Percentiles rank a stretch among this genome's conserved stretches.
These are phyloP conservation scores for Enhydra lutris DNA, from an alignment of 2,113 vertebrate species.

Conservation along the genomic window DNA sequence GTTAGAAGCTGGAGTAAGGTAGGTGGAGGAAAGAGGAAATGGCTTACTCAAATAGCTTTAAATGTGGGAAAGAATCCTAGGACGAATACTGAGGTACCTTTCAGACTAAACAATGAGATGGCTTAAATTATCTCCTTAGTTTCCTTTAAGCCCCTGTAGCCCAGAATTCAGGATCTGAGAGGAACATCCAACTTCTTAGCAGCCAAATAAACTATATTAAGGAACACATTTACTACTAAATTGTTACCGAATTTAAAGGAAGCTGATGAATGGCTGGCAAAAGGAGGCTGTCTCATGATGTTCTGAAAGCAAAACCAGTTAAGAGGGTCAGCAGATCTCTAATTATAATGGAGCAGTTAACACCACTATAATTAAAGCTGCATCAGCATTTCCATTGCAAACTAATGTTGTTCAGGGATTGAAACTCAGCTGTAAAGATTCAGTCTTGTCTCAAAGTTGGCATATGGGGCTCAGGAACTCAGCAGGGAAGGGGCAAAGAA, in stretches of 20 bases:
- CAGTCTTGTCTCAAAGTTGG: constrained; percentile 70
- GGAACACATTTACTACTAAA: background rate
- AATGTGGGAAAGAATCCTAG: background rate
- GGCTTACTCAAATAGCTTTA: background rate
- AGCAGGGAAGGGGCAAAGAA: constrained; percentile 38
- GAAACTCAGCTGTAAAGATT: constrained; percentile 78
- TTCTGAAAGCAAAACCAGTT: constrained; percentile 67
- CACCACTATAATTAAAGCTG: constrained; percentile 73
- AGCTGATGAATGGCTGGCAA: constrained; percentile 5
- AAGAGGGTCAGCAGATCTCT: constrained; percentile 68
- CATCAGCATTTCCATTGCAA: constrained; percentile 78
- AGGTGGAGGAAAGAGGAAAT: background rate
- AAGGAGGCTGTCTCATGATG: constrained; percentile 38
- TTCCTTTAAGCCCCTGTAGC: background rate
- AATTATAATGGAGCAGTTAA: constrained; percentile 72
- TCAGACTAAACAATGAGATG: background rate
- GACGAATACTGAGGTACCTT: background rate
- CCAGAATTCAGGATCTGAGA: background rate
- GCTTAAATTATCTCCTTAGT: background rate
- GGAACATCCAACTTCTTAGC: background rate
- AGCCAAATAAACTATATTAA: background rate
- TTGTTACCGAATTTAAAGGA: constrained; percentile 56
- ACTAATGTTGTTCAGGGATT: constrained; percentile 74
- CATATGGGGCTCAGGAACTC: background rate
- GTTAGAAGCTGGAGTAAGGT: background rate